Conservation (phyloP, 2,888 invertebrate genomes). For the Drosophila testacea region DNA sequence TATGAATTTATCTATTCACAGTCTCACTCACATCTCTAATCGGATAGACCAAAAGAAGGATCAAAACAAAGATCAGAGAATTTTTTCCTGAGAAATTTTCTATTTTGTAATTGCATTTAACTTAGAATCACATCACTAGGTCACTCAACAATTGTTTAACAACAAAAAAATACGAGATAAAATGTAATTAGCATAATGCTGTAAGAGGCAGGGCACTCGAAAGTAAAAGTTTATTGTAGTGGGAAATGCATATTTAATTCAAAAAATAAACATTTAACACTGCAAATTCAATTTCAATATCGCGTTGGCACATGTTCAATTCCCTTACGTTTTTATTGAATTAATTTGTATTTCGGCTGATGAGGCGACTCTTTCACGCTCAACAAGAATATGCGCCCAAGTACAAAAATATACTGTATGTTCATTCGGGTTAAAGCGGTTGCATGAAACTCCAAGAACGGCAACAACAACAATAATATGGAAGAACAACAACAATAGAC, state of each 20-base stretch:
- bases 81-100: no score
- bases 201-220: conserved; percentile 24
- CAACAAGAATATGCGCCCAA: conserved; percentile 18
- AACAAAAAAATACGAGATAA: conserved; percentile 21
- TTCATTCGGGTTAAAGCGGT: conserved; percentile 11
- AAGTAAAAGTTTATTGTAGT: conserved; percentile 43
- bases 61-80: neutral
- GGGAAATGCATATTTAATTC: conserved; percentile 6
- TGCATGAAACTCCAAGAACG: conserved; percentile 45
- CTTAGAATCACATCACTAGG: neutral
- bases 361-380: conserved; percentile 30
- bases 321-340: conserved; percentile 59
- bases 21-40: no score
- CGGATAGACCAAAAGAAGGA: no score
- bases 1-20: no score
- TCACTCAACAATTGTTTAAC: conserved; percentile 20
- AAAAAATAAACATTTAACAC: conserved; percentile 14
- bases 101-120: neutral
- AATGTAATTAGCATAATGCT: conserved; percentile 20
- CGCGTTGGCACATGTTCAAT: conserved; percentile 52
- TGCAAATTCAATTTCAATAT: conserved; percentile 25
- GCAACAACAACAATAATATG: conserved; percentile 22
- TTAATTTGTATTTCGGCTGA: conserved; percentile 54
- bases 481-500: conserved; percentile 22
- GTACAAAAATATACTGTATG: conserved; percentile 12